Percentiles rank a stretch among this genome's conserved stretches.
Evolutionary conservation across 2,888 invertebrate genomes (phyloP).

Genomic region (Habroteleia sp.): DNA sequence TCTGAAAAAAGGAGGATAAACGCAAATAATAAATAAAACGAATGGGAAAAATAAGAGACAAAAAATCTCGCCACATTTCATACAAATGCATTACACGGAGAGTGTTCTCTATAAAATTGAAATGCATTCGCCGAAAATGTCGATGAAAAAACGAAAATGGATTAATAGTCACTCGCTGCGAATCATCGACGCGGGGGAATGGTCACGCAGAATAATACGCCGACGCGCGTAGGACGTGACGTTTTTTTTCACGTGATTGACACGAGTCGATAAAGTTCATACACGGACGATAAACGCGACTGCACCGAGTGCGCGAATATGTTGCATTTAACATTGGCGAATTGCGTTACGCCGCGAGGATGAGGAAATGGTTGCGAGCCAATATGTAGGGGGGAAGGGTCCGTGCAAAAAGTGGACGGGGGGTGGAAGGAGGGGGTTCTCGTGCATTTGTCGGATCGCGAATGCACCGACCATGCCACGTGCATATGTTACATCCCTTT

Average conservation of each 20-base stretch:
- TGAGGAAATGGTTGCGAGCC: constrained; percentile 31
- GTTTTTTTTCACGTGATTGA: constrained; percentile 71
- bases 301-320: constrained; percentile 67
- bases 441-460: constrained; percentile 77
- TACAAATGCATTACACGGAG: constrained; percentile 33
- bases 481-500: constrained; percentile 79
- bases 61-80: constrained; percentile 17
- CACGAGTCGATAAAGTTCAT: constrained; percentile 75
- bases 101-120: constrained; percentile 49
- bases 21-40: constrained; percentile 9
- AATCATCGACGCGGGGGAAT: constrained; percentile 36
- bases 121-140: constrained; percentile 41
- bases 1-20: constrained; percentile 1
- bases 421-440: constrained; percentile 65
- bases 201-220: constrained; percentile 45
- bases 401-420: constrained; percentile 36
- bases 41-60: neutral
- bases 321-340: constrained; percentile 77
- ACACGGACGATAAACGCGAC: constrained; percentile 71
- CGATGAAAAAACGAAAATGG: constrained; percentile 58
- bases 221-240: constrained; percentile 45
- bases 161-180: constrained; percentile 38
- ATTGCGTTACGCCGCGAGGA: constrained; percentile 67
- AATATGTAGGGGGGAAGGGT: constrained; percentile 15
- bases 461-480: constrained; percentile 78